A percentile compares a stretch with the other conserved stretches of the same genome.
Evolutionary conservation across 2,113 vertebrate genomes (phyloP).

Genomic region (Halichoeres trimaculatus): DNA sequence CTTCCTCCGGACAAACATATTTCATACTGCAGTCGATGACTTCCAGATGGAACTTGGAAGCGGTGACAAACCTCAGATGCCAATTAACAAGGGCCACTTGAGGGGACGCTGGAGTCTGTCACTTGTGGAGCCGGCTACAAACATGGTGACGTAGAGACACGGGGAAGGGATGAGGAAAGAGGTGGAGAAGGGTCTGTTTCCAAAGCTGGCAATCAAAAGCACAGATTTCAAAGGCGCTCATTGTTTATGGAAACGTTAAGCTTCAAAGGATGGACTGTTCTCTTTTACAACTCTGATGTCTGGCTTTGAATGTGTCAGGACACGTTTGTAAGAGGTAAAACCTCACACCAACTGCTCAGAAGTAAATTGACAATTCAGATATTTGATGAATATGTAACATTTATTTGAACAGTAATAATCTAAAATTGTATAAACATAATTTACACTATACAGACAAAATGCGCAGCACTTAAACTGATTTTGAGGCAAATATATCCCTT

Average conservation of each 20-base stretch:
- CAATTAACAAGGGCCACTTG: constrained; percentile 52
- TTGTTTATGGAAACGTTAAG: constrained; percentile 17
- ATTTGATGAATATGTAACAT: constrained; percentile 19
- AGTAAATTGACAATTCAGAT: constrained; percentile 4
- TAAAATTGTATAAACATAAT: constrained; percentile 15
- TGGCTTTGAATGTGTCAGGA: no score
- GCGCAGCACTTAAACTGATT: constrained; percentile 7
- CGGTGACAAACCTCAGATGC: constrained; percentile 54
- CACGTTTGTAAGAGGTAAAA: not conserved
- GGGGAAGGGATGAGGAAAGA: not conserved
- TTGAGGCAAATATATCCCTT: constrained; percentile 8
- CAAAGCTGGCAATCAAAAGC: constrained; percentile 12
- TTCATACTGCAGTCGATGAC: constrained; percentile 52
- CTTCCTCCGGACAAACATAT: constrained; percentile 47
- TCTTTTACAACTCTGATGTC: no score
- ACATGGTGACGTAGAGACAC: constrained; percentile 15
- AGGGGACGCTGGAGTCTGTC: constrained; percentile 37
- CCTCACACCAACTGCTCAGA: no score
- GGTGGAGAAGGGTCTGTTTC: not conserved
- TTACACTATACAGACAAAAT: constrained; percentile 29
- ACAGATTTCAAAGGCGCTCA: constrained; percentile 34
- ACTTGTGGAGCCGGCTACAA: constrained; percentile 32
- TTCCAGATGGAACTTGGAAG: constrained; percentile 74
- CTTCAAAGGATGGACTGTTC: constrained; percentile 31
- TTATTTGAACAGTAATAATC: constrained; percentile 41